Conservation (phyloP, 2,797 vertebrate genomes). For the Sitta carolinensis region DNA sequence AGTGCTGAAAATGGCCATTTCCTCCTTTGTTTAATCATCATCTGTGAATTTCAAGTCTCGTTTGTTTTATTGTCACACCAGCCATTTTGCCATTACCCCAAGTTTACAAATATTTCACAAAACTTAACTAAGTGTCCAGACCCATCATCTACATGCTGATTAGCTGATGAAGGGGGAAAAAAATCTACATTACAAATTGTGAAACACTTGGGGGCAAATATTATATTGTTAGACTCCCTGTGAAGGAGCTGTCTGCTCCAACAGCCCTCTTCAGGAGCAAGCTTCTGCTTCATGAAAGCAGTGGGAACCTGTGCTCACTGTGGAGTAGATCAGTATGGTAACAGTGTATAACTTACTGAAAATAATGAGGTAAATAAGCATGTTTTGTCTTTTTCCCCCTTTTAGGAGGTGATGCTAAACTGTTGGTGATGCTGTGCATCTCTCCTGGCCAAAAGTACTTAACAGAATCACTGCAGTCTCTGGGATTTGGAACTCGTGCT, state of each 20-base stretch:
- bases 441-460: constrained; percentile 81
- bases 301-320: not conserved
- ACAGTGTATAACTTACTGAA: not conserved
- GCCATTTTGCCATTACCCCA: not conserved
- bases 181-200: not conserved
- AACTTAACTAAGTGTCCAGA: not conserved
- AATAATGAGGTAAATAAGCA: not conserved
- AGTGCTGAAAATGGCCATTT: not conserved
- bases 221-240: not conserved
- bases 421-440: constrained; percentile 85
- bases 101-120: not conserved
- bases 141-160: not conserved
- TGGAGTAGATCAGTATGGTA: not conserved
- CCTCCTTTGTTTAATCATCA: not conserved
- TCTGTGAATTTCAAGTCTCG: not conserved
- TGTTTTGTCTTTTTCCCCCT: not conserved
- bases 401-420: constrained; percentile 85
- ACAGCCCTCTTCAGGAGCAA: not conserved
- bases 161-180: not conserved
- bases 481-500: constrained; percentile 80
- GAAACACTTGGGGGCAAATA: not conserved
- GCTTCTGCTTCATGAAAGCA: not conserved
- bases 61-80: not conserved
- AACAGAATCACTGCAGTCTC: constrained; percentile 82
- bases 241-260: not conserved